Evolutionary conservation across 2,797 vertebrate genomes (phyloP).

Genomic region (Hippoglossus hippoglossus): DNA sequence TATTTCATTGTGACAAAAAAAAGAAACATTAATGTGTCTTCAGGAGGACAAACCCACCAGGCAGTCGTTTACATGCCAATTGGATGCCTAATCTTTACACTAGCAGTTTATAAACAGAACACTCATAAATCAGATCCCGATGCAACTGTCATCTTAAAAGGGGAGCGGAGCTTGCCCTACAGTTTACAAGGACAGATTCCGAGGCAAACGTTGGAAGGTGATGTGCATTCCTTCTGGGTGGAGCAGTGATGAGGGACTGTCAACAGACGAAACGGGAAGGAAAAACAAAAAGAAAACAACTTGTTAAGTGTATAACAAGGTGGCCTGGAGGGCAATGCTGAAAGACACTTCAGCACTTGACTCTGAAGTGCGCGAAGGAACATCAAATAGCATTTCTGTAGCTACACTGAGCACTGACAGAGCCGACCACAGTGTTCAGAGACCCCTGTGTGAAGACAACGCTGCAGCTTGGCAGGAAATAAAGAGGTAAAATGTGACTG

Average conservation of each 20-base stretch:
- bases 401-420: conserved; percentile 60
- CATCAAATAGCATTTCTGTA: conserved; percentile 78
- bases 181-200: conserved; percentile 77
- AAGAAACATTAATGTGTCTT: conserved; percentile 8
- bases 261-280: conserved; percentile 76
- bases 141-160: conserved; percentile 64
- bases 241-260: conserved; percentile 79
- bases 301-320: conserved; percentile 84
- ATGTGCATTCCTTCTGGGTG: conserved; percentile 72
- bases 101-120: conserved; percentile 59
- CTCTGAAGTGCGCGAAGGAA: conserved; percentile 68
- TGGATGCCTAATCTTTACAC: conserved; percentile 60
- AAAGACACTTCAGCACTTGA: conserved; percentile 79
- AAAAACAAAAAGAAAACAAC: conserved; percentile 83
- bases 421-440: conserved; percentile 66
- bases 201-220: conserved; percentile 74
- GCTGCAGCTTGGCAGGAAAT: conserved; percentile 58
- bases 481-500: conserved; percentile 52
- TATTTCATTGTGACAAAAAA: conserved; percentile 25
- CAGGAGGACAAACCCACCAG: conserved; percentile 32
- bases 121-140: conserved; percentile 71
- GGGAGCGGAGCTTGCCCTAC: conserved; percentile 65
- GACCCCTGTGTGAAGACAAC: conserved; percentile 59
- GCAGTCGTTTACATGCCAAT: conserved; percentile 52
- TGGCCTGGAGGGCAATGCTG: conserved; percentile 81